phyloP scores from a whole-genome alignment of 1,140 invertebrate species.

The Drosophila nigromelanica region DNA sequence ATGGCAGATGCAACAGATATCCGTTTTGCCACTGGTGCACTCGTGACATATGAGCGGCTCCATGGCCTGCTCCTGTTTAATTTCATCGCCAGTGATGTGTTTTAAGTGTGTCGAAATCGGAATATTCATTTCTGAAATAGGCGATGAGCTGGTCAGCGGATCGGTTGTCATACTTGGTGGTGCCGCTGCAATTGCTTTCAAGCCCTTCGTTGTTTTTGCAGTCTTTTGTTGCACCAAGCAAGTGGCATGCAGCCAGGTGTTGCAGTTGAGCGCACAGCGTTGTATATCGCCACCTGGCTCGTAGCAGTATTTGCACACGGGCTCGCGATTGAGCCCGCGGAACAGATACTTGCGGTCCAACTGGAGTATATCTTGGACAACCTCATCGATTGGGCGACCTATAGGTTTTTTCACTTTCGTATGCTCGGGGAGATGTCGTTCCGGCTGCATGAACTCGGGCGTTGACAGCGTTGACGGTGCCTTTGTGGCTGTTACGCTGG shows the following conservation, averaged over 20 bases:
- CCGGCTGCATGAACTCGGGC: constrained; percentile 1
- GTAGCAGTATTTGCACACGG: constrained; percentile 87
- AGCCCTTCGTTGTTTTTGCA: not conserved
- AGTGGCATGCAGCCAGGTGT: constrained; percentile 83
- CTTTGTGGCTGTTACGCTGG: not conserved
- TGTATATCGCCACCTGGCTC: constrained; percentile 85
- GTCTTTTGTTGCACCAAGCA: constrained; percentile 65
- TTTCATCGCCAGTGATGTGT: constrained; percentile 49
- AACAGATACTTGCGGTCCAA: constrained; percentile 85
- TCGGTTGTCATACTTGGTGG: not conserved
- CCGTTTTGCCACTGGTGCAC: constrained; percentile 43
- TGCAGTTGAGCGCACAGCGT: constrained; percentile 85
- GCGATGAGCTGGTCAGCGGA: constrained; percentile 21
- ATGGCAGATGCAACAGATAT: constrained; percentile 85
- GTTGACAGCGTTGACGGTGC: constrained; percentile 1
- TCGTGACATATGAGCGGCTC: constrained; percentile 45
- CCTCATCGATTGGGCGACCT: constrained; percentile 77
- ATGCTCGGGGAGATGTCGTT: constrained; percentile 10
- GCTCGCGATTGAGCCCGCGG: constrained; percentile 84
- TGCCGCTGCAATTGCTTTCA: constrained; percentile 7
- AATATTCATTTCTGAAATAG: constrained; percentile 12
- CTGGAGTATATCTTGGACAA: constrained; percentile 73
- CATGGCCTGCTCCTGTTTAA: not conserved
- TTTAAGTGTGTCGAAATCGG: not conserved
- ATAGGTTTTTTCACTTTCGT: constrained; percentile 45